Conservation (phyloP, 2,797 vertebrate genomes). For the Lutra lutra region DNA sequence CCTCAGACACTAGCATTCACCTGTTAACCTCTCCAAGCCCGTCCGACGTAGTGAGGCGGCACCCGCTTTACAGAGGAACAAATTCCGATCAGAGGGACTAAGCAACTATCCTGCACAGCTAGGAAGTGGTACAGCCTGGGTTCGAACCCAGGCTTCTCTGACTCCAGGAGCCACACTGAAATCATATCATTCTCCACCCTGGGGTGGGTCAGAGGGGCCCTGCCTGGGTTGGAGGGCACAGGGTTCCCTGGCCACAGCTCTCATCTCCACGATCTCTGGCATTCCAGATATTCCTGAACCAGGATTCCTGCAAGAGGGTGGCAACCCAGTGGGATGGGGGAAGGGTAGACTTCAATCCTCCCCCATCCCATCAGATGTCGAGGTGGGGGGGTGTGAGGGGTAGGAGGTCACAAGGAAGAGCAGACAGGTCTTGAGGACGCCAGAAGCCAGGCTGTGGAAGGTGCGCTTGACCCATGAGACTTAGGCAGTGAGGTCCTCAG, state of each 20-base stretch:
- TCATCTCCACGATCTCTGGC: background rate
- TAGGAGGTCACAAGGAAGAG: background rate
- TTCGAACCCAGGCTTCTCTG: background rate
- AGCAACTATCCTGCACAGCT: background rate
- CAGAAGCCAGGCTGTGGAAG: background rate
- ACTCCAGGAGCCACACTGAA: background rate
- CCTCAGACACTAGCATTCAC: background rate
- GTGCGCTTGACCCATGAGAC: background rate
- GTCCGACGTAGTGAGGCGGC: background rate
- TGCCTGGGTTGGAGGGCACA: rapidly evolving
- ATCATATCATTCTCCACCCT: rapidly evolving
- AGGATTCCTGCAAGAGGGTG: background rate
- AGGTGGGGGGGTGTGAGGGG: background rate
- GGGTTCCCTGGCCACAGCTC: background rate
- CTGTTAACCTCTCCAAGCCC: background rate
- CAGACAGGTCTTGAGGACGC: background rate
- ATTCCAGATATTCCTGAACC: background rate
- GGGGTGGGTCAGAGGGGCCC: no score
- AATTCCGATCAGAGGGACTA: background rate
- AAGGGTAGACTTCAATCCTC: background rate
- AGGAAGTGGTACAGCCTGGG: background rate
- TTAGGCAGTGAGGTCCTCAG: no score
- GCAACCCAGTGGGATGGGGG: rapidly evolving
- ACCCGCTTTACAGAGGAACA: background rate
- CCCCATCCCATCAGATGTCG: background rate